Evolutionary conservation across 35 echinoderm and acorn worm genomes (phyloP).

Genomic region (Stichopus chloronotus): DNA sequence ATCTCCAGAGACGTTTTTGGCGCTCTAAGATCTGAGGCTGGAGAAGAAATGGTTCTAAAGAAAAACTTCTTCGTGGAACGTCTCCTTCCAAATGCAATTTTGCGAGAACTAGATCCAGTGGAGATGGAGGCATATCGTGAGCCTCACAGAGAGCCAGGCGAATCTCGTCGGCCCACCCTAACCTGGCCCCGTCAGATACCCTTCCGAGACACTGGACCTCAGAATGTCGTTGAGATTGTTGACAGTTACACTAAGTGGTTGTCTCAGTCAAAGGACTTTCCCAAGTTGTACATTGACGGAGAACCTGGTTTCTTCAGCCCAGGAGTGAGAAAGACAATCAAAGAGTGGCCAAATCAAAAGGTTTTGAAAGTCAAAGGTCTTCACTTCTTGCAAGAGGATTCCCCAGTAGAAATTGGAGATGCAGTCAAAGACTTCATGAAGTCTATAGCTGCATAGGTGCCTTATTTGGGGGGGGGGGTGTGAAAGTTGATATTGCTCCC

Average conservation of each 20-base stretch:
- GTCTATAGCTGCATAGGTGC: not conserved
- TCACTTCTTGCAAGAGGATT: conserved; percentile 92
- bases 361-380: conserved; percentile 65
- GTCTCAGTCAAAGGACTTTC: conserved; percentile 52
- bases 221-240: conserved; percentile 78
- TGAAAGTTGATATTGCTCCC: not conserved
- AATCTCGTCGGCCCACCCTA: conserved; percentile 81
- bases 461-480: not conserved
- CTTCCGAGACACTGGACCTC: conserved; percentile 74
- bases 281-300: conserved; percentile 81
- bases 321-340: conserved; percentile 26
- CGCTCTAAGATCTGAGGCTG: conserved; percentile 73
- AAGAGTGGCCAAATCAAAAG: conserved; percentile 77
- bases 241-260: conserved; percentile 69
- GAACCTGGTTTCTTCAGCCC: conserved; percentile 84
- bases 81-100: conserved; percentile 67
- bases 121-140: conserved; percentile 88
- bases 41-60: conserved; percentile 87
- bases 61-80: conserved; percentile 89
- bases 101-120: conserved; percentile 71
- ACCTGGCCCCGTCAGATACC: conserved; percentile 90
- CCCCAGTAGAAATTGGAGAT: conserved; percentile 81
- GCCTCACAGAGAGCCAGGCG: conserved; percentile 66
- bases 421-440: conserved; percentile 71
- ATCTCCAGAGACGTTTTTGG: conserved; percentile 74